Evolutionary conservation across 1,140 invertebrate genomes (phyloP), one percentile per base, ranked within the genome.

Genomic region (Drosophila cardini): DNA sequence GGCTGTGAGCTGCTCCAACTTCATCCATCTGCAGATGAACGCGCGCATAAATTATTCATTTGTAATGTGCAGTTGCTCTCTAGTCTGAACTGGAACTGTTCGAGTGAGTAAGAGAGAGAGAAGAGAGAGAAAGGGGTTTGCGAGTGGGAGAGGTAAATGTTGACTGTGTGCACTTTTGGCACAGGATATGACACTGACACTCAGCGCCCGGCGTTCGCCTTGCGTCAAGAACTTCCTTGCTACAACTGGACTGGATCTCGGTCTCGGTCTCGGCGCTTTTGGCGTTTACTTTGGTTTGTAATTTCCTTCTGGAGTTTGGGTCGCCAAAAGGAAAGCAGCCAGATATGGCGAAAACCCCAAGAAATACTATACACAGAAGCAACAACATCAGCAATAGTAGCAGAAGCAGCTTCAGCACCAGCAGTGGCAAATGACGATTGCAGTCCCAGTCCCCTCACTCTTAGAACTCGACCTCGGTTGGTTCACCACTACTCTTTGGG

Each of bases 161-260:
- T 60, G 61, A 72, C 72, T 78, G 78, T 72, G 72, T 87, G 83
- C 84, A 87, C 83, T 86, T 86, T 86, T 87, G 83, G 83, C 84
- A 86, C 83, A 86, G 83, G 83, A 86, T 86, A 86, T 86, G 83
- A 87, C 84, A 86, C 83, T 86, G 83, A 86, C 83, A 87, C 83
- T 87, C 83, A 85, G 78, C 82, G 74, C 74, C 26, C 78, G 74
- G 65, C 74, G 82, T 74, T 80, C 74, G 78, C 81, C 78, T 82
- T 78, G 82, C 82, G 74, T 85, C 81, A 86, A 89, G 83, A 86
- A 87, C 83, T 86, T 79, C 76, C 83, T 82, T 82, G 76, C 64
- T 78, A 72, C 5, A 72, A 68, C 55, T 67, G 63, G 36, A 61
- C 36, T 38, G 32, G 10, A 53, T 57, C 43, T 58, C 32, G 60